Percentiles rank a stretch among this genome's conserved stretches.
phyloP scores from a whole-genome alignment of 2,888 invertebrate species.

The Acrobasis consociella region DNA sequence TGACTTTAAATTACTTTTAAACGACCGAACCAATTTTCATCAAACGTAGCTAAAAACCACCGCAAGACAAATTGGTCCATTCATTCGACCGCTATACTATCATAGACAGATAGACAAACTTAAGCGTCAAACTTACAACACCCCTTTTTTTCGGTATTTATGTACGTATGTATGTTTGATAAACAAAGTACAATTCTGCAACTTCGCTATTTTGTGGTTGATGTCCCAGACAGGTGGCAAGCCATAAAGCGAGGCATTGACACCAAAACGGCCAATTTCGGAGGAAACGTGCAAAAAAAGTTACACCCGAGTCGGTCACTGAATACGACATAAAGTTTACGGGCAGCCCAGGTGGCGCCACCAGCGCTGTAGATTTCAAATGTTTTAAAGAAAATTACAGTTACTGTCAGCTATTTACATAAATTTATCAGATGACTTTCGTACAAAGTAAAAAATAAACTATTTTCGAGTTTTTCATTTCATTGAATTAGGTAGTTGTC shows the following conservation, averaged over 20 bases:
- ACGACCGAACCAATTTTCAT: no score
- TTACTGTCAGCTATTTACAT: slow-evolving; percentile 10
- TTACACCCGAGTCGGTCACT: slow-evolving; percentile 47
- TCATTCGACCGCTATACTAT: no score
- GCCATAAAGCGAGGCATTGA: slow-evolving; percentile 23
- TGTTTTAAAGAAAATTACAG: slow-evolving; percentile 14
- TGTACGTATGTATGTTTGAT: no score
- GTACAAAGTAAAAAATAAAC: no score
- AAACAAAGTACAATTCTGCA: background rate
- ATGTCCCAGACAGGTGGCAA: slow-evolving; percentile 22
- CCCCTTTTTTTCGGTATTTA: no score
- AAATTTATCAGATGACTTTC: no score
- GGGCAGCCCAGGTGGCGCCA: slow-evolving; percentile 35
- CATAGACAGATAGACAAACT: no score
- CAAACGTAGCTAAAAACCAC: no score
- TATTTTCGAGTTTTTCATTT: background rate
- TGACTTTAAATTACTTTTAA: no score
- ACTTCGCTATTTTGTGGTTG: slow-evolving; percentile 2
- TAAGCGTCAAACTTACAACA: no score
- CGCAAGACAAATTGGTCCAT: no score
- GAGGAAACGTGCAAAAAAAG: slow-evolving; percentile 23
- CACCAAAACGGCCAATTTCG: slow-evolving; percentile 25
- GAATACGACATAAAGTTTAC: slow-evolving; percentile 44
- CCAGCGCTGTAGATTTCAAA: slow-evolving; percentile 10
- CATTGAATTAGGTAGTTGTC: no score